A percentile compares a stretch with the other conserved stretches of the same genome.
These are phyloP conservation scores for Squalus acanthias DNA, from an alignment of 2,797 vertebrate genomes.

Conservation along the genomic window DNA sequence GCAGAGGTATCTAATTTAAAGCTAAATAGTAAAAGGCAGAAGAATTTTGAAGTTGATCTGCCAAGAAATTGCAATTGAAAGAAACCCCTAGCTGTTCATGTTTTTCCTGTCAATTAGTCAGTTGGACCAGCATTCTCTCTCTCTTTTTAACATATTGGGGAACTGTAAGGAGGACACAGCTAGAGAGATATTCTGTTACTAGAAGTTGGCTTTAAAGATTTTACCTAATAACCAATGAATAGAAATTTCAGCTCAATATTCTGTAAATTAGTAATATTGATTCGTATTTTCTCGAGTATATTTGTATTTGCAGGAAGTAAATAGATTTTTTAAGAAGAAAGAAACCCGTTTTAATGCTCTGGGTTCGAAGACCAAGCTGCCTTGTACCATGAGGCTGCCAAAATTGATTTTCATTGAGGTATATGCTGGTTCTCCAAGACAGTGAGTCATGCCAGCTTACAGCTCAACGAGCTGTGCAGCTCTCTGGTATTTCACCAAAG, in stretches of 20 bases:
- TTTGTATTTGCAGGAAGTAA: neutral
- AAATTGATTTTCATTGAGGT: neutral
- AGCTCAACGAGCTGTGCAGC: neutral
- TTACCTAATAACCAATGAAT: neutral
- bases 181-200: neutral
- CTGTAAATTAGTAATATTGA: neutral
- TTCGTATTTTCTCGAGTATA: neutral
- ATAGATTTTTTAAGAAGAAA: neutral
- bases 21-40: neutral
- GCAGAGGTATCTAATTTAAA: neutral
- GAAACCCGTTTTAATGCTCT: neutral
- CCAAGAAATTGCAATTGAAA: neutral
- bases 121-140: neutral
- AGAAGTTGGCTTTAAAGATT: neutral
- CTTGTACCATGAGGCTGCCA: neutral
- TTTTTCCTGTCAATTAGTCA: neutral
- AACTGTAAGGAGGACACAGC: too few relatives aligned
- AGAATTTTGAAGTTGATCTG: neutral
- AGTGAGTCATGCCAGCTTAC: neutral
- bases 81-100: neutral
- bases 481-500: neutral
- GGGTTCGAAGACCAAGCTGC: neutral
- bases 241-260: neutral
- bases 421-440: neutral
- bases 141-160: neutral